A percentile compares a stretch with the other conserved stretches of the same genome.
These are phyloP conservation scores for Melanotus villosus DNA, from an alignment of 2,888 invertebrate genomes.

Conservation along the genomic window DNA sequence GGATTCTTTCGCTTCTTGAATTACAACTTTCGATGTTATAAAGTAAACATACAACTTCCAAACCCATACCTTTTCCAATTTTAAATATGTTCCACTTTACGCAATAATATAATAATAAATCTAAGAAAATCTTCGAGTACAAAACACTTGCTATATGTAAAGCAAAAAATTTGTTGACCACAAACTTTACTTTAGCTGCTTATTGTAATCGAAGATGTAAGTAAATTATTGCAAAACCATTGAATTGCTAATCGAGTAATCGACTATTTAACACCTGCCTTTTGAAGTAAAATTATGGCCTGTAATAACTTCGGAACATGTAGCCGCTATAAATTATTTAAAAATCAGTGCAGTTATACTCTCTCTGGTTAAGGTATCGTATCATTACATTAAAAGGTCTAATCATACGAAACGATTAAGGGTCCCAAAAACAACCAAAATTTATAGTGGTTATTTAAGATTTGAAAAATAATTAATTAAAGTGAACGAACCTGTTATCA, in stretches of 20 bases:
- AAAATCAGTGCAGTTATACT: constrained; percentile 33
- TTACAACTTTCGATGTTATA: not conserved
- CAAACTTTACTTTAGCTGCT: constrained; percentile 16
- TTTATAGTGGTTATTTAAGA: not conserved
- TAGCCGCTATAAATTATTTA: constrained; percentile 38
- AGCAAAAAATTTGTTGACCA: not conserved
- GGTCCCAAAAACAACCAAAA: not conserved
- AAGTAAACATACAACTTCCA: constrained; percentile 6
- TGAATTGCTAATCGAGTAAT: constrained; percentile 40
- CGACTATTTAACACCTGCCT: constrained; percentile 44
- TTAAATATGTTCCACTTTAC: not conserved
- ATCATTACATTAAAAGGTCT: constrained; percentile 28
- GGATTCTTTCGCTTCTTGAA: not conserved
- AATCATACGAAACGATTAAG: constrained; percentile 12
- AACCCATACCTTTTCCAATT: not conserved
- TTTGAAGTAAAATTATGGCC: constrained; percentile 31
- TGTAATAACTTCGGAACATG: constrained; percentile 36
- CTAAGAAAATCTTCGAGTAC: not conserved
- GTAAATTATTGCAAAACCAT: constrained; percentile 31
- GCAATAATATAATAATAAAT: constrained; percentile 13
- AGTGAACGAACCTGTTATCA: too few species aligned
- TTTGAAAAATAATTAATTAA: too few species aligned
- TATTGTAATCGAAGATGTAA: constrained; percentile 38
- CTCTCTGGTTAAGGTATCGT: constrained; percentile 15
- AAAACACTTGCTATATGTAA: constrained; percentile 1